These are phyloP conservation scores for Jacana jacana DNA, from an alignment of 2,113 vertebrate species.

Conservation along the genomic window DNA sequence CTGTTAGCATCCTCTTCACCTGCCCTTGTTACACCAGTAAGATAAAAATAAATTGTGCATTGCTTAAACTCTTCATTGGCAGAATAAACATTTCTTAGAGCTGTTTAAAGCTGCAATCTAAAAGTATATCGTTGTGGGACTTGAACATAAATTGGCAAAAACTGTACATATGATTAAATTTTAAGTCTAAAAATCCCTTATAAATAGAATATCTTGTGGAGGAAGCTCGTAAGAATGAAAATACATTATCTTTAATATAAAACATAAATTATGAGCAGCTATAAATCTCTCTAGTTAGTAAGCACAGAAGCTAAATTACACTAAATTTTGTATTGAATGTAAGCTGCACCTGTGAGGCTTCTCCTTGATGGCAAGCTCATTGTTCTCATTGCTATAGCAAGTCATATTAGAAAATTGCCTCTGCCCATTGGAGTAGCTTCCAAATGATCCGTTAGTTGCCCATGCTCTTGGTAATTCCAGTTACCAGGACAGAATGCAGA, in stretches of 20 bases:
- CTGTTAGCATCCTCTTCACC: conserved; percentile 1
- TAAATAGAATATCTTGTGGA: neutral
- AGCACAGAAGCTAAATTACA: neutral
- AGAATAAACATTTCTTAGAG: conserved; percentile 10
- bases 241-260: neutral
- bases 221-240: neutral
- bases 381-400: neutral
- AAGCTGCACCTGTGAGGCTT: neutral
- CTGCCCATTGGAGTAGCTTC: neutral
- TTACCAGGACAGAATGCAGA: neutral
- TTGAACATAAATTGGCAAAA: conserved; percentile 11
- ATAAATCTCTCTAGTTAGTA: neutral
- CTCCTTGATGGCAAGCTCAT: neutral
- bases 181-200: neutral
- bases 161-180: neutral
- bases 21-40: neutral
- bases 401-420: neutral
- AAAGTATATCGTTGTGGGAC: neutral
- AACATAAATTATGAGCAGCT: neutral
- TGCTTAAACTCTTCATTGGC: conserved; percentile 17
- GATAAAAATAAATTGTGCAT: conserved; percentile 40
- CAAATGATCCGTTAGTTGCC: neutral
- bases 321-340: neutral
- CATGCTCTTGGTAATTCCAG: neutral
- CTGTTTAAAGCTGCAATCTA: neutral